Evolutionary conservation across 2,797 vertebrate species (phyloP).

Genomic region (Malurus splendens): DNA sequence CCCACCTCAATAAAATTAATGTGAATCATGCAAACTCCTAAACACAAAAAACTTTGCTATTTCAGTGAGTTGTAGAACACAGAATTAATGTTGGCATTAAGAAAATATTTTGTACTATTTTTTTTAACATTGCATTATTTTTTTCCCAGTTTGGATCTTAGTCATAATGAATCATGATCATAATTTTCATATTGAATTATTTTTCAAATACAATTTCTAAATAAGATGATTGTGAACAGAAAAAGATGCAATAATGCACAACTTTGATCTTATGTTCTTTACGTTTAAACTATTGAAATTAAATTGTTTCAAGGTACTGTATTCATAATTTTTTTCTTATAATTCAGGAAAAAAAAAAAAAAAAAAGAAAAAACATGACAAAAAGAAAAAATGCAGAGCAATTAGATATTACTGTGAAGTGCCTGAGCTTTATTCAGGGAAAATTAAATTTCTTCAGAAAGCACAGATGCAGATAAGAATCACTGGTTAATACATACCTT

Average conservation of each 20-base stretch:
- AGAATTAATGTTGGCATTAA: background rate
- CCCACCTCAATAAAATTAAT: background rate
- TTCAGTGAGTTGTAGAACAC: background rate
- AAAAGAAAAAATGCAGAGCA: background rate
- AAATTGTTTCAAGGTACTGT: background rate
- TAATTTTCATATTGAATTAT: background rate
- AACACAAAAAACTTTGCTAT: background rate
- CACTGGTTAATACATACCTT: background rate
- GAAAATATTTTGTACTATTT: background rate
- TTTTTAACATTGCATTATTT: background rate
- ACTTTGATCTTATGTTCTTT: background rate
- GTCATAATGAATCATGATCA: background rate
- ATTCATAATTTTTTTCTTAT: background rate
- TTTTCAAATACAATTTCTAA: background rate
- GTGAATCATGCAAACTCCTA: background rate
- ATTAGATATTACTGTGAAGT: background rate
- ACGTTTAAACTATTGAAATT: background rate
- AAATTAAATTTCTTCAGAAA: background rate
- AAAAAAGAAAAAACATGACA: fast-evolving
- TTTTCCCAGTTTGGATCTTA: background rate
- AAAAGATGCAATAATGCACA: background rate
- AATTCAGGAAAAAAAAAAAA: background rate
- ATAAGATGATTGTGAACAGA: background rate
- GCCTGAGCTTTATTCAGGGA: background rate
- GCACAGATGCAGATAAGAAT: background rate